Evolutionary conservation across 2,113 vertebrate species (phyloP).

Genomic region (Plecotus auritus): DNA sequence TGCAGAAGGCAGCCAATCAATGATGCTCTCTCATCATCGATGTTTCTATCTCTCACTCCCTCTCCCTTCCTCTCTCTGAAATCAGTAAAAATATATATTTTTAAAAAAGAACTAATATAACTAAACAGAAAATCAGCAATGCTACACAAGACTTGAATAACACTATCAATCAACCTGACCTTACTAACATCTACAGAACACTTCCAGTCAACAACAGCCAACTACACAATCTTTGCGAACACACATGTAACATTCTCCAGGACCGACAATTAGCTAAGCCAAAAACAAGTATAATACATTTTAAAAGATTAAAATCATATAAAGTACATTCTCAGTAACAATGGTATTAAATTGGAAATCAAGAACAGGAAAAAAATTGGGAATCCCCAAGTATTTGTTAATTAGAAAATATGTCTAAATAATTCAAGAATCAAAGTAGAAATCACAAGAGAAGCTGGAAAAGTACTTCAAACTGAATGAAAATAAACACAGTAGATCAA

Average conservation of each 20-base stretch:
- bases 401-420: not conserved
- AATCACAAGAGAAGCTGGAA: not conserved
- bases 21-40: too few species aligned
- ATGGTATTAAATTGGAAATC: not conserved
- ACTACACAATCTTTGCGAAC: not conserved
- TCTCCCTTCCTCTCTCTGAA: too few species aligned
- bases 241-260: not conserved
- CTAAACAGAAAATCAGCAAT: conserved; percentile 39
- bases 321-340: not conserved
- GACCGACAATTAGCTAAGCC: not conserved
- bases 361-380: not conserved
- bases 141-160: not conserved
- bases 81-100: too few species aligned
- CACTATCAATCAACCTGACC: not conserved
- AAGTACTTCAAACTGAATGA: not conserved
- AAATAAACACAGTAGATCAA: conserved; percentile 30
- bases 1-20: too few species aligned
- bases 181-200: not conserved
- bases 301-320: conserved; percentile 1
- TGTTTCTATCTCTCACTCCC: too few species aligned
- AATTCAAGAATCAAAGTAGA: not conserved
- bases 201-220: not conserved
- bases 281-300: not conserved
- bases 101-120: not conserved
- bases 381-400: not conserved